Evolutionary conservation across 2,888 invertebrate species (phyloP), one percentile per base, ranked within the genome.

Genomic region (Cerastis leucographa): DNA sequence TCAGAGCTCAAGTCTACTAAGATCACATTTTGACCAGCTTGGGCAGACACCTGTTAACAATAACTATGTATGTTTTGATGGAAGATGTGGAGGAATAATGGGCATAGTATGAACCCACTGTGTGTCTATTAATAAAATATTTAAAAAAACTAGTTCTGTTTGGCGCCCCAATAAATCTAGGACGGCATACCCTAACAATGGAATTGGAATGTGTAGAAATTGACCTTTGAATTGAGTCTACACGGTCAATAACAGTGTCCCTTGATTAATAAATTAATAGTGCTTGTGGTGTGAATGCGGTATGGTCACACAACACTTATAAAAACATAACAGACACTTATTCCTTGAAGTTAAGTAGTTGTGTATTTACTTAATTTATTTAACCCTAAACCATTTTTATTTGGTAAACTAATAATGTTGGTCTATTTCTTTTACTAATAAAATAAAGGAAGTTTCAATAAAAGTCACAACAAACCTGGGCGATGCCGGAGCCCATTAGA

Each of bases 401-500:
- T n/a, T 14, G 2, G 17, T 11, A 17, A 22, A 4, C 51, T 9
- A 70, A 14, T n/a, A n/a, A n/a, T 29, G n/a, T 2, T 73, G 4
- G 7, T 42, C 44, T 11, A 1, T 46, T 35, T 25, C n/a, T 42
- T 12, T 61, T 9, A 29, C 2, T n/a, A n/a, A 19, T 51, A 42
- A 19, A 64, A 29, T 11, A 9, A 22, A 29, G n/a, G 5, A n/a
- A 11, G 29, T n/a, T 46, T 42, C 22, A 51, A 14, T 56, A 0
- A 44, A 46, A 73, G 40, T 65, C n/a, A 69, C 62, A 62, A 84
- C 85, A 70, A 74, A 98, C 98, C 97, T 99, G 99, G 66, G 99
- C 98, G 88, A 99, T 99, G 71, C 99, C 99, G 65, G 98, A 97
- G 7, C 99, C 99, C 99, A 99, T 99, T 12, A 98, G 96, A 11